Evolutionary conservation across 2,113 vertebrate genomes (phyloP), one percentile per base, ranked within the genome.

Genomic region (Ardeotis arabs): DNA sequence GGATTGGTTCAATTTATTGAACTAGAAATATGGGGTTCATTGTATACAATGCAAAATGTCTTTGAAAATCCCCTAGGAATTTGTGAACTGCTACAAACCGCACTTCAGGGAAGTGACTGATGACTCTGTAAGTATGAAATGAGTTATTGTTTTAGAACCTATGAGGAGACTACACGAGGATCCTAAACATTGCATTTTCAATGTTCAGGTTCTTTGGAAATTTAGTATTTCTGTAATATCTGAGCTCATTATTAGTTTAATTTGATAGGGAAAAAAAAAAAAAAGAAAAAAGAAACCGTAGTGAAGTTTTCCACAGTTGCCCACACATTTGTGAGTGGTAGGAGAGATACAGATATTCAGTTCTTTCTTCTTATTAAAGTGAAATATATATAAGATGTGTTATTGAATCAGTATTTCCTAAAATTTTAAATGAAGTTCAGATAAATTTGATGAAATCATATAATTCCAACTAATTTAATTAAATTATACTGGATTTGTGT

Each of bases 1-100:
- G 44, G 62, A 94, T 87, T 88, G 76, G 68, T 77, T 84, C 33
- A 78, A 70, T 92, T 80, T 94, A 37, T 88, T 75, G 64, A 80
- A 72, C 49, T 78, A 92, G 53, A 93, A 92, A 92, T 84, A 87
- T 59, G 17, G 37, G 47, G 86, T 39, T 78, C 64, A 62, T 75
- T 25, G 39, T 2, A 18, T 10, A 74, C 21, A 91, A 53, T 47
- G 37, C 45, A 79, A 85, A 93, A 89, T n/a, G 23, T 78, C 19
- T 50, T 93, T 56, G 28, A 79, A 96, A 93, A 88, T 41, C 27
- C 67, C 53, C 21, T 44, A 56, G 41, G 78, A 87, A 55, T 22
- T 73, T 82, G 19, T 84, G 62, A 68, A 92, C 78, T 90, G 31
- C 44, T 74, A 29, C 16, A 67, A 64, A 75, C 66, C 52, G 13